phyloP scores from a whole-genome alignment of 1,140 invertebrate species.

The Melanaphis sacchari region DNA sequence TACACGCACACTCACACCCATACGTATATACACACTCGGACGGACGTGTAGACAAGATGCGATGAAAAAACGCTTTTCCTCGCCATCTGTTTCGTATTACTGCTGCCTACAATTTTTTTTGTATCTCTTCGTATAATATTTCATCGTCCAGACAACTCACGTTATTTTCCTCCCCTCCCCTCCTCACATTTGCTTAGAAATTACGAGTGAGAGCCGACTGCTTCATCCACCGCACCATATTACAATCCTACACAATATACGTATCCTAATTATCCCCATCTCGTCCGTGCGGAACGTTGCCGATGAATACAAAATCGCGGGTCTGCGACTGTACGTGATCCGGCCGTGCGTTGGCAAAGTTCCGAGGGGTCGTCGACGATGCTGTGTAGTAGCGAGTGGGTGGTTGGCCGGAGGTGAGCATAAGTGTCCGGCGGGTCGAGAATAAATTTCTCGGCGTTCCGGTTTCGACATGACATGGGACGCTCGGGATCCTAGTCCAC shows the following conservation, averaged over 20 bases:
- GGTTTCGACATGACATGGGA: neutral
- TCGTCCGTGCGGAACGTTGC: neutral
- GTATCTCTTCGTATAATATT: neutral
- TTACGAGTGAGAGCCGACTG: neutral
- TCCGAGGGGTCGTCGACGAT: neutral
- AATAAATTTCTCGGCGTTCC: neutral
- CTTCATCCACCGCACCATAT: neutral
- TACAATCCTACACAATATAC: neutral
- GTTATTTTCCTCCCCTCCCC: no score
- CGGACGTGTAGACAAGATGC: neutral
- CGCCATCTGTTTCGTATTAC: neutral
- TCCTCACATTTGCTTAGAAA: neutral
- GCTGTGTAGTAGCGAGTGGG: neutral
- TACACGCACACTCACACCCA: no score
- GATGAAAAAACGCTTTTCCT: neutral
- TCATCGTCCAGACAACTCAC: neutral
- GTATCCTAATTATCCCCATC: constrained; percentile 9
- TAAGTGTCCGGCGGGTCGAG: neutral
- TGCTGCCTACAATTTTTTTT: neutral
- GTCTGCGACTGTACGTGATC: neutral
- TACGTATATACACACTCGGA: no score
- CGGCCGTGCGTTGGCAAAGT: neutral
- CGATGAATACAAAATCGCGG: constrained; percentile 6
- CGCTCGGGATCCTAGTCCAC: neutral
- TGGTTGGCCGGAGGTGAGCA: neutral